phyloP scores from a whole-genome alignment of 2,888 invertebrate genomes.

The Lasioglossum marginatum region DNA sequence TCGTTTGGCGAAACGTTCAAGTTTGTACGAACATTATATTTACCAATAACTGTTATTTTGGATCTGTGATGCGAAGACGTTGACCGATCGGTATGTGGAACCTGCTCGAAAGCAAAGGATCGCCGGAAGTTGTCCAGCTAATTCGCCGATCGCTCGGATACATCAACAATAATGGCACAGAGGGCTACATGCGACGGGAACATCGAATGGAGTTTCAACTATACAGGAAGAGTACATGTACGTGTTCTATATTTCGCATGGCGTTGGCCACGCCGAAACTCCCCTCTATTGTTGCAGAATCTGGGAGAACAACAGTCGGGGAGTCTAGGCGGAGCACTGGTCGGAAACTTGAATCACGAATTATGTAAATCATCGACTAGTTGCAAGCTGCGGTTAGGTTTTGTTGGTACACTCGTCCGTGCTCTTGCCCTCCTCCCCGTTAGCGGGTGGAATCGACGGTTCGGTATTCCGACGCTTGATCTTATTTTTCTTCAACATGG shows the following conservation, averaged over 20 bases:
- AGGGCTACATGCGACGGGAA: constrained; percentile 62
- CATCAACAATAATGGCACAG: constrained; percentile 54
- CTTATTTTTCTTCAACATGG: constrained; percentile 99
- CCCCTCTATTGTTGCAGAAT: constrained; percentile 63
- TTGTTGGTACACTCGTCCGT: constrained; percentile 86
- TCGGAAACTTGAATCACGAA: constrained; percentile 65
- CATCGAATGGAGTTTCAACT: constrained; percentile 63
- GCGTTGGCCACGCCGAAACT: constrained; percentile 77
- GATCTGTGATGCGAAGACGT: no score
- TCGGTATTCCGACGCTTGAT: constrained; percentile 97
- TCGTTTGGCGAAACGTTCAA: no score
- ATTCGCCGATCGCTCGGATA: constrained; percentile 8
- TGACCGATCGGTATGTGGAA: not conserved
- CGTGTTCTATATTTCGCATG: constrained; percentile 51
- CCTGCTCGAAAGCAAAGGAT: not conserved
- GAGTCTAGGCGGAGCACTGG: constrained; percentile 73
- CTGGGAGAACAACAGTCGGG: constrained; percentile 59
- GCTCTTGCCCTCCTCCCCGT: constrained; percentile 89
- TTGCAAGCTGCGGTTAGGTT: constrained; percentile 80
- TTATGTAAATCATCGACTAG: constrained; percentile 63
- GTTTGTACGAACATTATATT: no score
- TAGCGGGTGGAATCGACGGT: constrained; percentile 90
- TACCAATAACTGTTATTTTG: no score
- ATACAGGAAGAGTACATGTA: constrained; percentile 60
- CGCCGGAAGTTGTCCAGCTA: constrained; percentile 1